These are phyloP conservation scores for Chromobotia macracanthus DNA, from an alignment of 2,797 vertebrate genomes.

Conservation along the genomic window DNA sequence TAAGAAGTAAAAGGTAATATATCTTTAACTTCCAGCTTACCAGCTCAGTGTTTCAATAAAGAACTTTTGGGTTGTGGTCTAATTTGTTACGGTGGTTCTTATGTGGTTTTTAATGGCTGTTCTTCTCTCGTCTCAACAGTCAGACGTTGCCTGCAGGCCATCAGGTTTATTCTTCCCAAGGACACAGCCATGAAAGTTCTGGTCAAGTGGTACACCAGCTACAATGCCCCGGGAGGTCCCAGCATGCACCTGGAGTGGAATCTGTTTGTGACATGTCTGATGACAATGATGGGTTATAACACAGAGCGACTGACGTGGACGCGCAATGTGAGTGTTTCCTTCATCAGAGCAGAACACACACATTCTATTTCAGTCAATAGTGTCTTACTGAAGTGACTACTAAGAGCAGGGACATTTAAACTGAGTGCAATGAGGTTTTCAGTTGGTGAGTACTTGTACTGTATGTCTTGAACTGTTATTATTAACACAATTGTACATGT, in stretches of 20 bases:
- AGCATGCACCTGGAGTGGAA: slow-evolving; percentile 93
- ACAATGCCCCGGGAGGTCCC: slow-evolving; percentile 93
- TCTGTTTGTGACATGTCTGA: slow-evolving; percentile 91
- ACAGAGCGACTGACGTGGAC: slow-evolving; percentile 93
- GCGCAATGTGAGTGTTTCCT: slow-evolving; percentile 82
- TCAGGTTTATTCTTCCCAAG: slow-evolving; percentile 91
- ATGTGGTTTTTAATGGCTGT: neutral
- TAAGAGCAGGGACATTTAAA: neutral
- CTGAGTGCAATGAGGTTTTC: neutral
- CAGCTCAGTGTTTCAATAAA: no score
- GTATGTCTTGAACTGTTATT: neutral
- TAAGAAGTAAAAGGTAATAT: no score
- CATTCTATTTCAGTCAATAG: neutral
- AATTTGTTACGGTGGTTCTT: no score
- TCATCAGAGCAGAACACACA: neutral
- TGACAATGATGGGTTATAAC: slow-evolving; percentile 98
- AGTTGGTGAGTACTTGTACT: neutral
- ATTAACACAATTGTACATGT: slow-evolving; percentile 4
- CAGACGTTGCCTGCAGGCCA: slow-evolving; percentile 89
- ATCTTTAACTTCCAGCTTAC: no score
- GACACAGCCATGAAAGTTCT: slow-evolving; percentile 91
- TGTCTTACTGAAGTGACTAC: neutral
- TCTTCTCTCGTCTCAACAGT: slow-evolving; percentile 72
- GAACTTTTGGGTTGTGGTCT: neutral
- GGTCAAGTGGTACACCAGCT: slow-evolving; percentile 97